phyloP scores from a whole-genome alignment of 1,140 invertebrate genomes.

The Psix sp. region DNA sequence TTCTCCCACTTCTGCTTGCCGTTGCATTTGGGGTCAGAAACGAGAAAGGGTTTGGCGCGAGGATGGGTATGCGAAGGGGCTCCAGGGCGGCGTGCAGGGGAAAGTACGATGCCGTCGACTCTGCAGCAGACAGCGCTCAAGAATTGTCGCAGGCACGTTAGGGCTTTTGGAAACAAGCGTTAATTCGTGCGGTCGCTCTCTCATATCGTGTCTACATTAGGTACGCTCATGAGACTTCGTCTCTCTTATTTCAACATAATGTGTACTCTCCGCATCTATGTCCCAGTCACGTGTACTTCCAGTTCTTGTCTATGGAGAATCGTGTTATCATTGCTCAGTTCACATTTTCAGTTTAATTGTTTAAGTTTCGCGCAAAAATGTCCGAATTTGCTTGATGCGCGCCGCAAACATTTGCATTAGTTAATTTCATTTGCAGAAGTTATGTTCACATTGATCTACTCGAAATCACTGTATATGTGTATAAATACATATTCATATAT shows the following conservation, averaged over 20 bases:
- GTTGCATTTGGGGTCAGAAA: conserved; percentile 61
- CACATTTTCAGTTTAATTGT: conserved; percentile 39
- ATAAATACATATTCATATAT: neutral
- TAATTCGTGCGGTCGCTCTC: conserved; percentile 74
- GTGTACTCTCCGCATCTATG: conserved; percentile 45
- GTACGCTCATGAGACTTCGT: conserved; percentile 61
- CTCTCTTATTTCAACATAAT: conserved; percentile 58
- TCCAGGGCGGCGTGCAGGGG: conserved; percentile 44
- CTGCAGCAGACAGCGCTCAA: conserved; percentile 77
- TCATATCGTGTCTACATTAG: conserved; percentile 63
- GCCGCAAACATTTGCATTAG: conserved; percentile 2
- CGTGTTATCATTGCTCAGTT: conserved; percentile 31
- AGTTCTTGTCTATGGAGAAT: conserved; percentile 44
- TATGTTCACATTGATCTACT: neutral
- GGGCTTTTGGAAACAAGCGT: conserved; percentile 76
- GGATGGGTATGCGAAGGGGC: conserved; percentile 50
- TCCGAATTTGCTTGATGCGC: conserved; percentile 8
- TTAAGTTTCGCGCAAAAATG: conserved; percentile 19
- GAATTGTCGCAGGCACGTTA: conserved; percentile 77
- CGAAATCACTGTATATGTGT: neutral
- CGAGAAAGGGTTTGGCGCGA: conserved; percentile 48
- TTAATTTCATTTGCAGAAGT: conserved; percentile 13
- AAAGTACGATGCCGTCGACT: conserved; percentile 54
- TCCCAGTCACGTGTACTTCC: conserved; percentile 40
- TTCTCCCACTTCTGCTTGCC: conserved; percentile 49